Base-by-base conservation (phyloP, 2,888 invertebrate species). In the Pristionchus entomophagus region DNA sequence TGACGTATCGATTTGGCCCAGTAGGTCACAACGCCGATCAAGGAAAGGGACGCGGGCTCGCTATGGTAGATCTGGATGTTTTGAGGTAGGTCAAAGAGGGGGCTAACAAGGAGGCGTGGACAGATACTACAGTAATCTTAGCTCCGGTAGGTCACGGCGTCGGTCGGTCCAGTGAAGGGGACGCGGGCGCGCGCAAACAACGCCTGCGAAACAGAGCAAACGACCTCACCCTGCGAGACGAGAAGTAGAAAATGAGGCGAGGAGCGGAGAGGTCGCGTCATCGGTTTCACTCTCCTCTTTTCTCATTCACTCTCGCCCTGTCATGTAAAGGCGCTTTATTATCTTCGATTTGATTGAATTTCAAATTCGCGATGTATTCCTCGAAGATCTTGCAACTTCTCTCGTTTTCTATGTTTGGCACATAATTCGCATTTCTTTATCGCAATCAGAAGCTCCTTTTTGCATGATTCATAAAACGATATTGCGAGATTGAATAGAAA, bases 201-300 rank as follows among this genome's bases (percentile, higher is more conserved):
- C n/a, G n/a, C n/a, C n/a, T n/a, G n/a, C n/a, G n/a, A n/a, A n/a
- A n/a, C n/a, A n/a, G n/a, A n/a, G n/a, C n/a, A 80, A 51, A 10
- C 78, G 51, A 51, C 78, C 78, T 51, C 51, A 51, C 78, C 78
- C 51, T 41, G 49, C 51, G 78, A 14, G 51, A 32, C 5, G 35
- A 80, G 26, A 80, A 80, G 78, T 80, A 80, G 78, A 80, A 80
- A 80, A 80, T 80, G 51, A 45, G 32, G 51, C 1, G 22, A 19
- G 29, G 51, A 51, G 29, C 8, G 26, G 49, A 45, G 45, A 29
- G 38, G 12, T 29, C 22, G 8, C 38, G n/a, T 41, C 56, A 38
- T 38, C 69, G 41, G 12, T 41, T 45, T 5, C 12, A 17, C 19
- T 45, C 73, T 41, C 73, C 26, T 45, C n/a, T 2, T 26, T 45